Conservation (phyloP, 1,140 invertebrate species). For the Pseudomyrmex gracilis region DNA sequence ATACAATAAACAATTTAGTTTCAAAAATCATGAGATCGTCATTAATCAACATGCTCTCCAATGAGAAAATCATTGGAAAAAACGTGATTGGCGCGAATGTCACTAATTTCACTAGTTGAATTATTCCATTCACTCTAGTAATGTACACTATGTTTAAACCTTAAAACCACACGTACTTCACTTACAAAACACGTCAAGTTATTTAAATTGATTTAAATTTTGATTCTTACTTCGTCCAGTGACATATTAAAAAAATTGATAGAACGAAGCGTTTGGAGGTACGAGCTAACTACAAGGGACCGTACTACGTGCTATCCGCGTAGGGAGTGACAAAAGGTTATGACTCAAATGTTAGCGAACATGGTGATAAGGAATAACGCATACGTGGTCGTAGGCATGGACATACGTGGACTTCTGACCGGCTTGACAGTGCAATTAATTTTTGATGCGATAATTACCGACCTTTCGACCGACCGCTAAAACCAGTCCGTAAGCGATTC, state of each 20-base stretch:
- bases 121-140: not conserved
- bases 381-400: not conserved
- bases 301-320: too few species aligned
- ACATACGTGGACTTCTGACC: not conserved
- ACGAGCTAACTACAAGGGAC: not conserved
- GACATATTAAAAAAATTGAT: constrained; percentile 22
- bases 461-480: not conserved
- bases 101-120: not conserved
- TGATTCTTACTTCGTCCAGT: constrained; percentile 40
- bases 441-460: constrained; percentile 7
- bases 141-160: too few species aligned
- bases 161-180: not conserved
- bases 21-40: too few species aligned
- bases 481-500: not conserved
- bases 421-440: constrained; percentile 14
- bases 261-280: not conserved
- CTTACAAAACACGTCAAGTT: too few species aligned
- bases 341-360: not conserved
- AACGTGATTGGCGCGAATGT: not conserved
- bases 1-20: too few species aligned
- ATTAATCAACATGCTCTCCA: too few species aligned
- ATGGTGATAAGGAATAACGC: not conserved
- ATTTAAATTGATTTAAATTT: not conserved
- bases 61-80: not conserved
- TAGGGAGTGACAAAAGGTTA: not conserved